Evolutionary conservation across 2,888 invertebrate genomes (phyloP).

Genomic region (Nomada flava): DNA sequence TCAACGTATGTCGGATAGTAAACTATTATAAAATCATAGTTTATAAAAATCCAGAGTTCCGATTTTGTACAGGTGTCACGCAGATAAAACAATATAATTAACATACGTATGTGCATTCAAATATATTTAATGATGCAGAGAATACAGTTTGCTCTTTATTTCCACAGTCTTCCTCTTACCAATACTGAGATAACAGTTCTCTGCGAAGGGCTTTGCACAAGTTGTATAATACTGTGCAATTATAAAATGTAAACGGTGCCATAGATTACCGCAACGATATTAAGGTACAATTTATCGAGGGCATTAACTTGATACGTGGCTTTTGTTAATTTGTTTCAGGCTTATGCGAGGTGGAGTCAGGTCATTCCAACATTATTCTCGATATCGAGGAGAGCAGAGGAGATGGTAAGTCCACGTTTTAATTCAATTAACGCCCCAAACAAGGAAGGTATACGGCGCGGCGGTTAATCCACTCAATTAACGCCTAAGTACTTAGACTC

Average conservation of each 20-base stretch:
- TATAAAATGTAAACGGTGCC: background rate
- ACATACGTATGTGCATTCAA: no score
- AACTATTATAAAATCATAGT: background rate
- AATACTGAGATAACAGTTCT: no score
- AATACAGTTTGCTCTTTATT: no score
- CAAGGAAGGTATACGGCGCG: no score
- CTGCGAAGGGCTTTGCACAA: no score
- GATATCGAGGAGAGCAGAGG: constrained; percentile 96
- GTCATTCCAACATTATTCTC: constrained; percentile 94
- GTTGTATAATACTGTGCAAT: background rate
- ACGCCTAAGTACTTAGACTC: background rate
- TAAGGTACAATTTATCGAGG: constrained; percentile 32
- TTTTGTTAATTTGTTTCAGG: constrained; percentile 84
- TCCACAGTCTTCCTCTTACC: no score
- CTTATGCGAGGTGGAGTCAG: constrained; percentile 93
- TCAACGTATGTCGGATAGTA: background rate
- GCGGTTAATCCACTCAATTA: constrained; percentile 23
- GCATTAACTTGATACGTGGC: constrained; percentile 35
- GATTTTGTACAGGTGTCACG: background rate
- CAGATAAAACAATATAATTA: no score
- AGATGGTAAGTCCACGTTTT: constrained; percentile 88
- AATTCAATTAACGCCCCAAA: constrained; percentile 22
- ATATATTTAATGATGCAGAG: no score
- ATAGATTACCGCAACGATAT: background rate
- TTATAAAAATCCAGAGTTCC: background rate